Percentiles rank a stretch among this genome's conserved stretches.
phyloP scores from a whole-genome alignment of 1,140 invertebrate species.

The Drosophila asahinai region DNA sequence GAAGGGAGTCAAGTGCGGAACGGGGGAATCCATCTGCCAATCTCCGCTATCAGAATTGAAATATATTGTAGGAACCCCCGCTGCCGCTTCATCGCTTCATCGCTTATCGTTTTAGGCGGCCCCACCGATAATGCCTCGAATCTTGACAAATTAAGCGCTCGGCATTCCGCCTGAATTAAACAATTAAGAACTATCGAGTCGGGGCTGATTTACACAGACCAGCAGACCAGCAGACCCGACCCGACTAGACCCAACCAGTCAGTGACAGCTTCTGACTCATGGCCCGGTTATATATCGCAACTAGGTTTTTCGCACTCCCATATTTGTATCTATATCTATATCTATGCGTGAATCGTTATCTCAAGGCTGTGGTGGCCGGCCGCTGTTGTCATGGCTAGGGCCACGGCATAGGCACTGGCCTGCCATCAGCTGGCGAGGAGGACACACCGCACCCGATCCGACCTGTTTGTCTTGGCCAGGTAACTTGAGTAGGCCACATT shows the following conservation, averaged over 20 bases:
- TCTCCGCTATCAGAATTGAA: constrained; percentile 35
- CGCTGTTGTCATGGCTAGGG: constrained; percentile 10
- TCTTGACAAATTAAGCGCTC: constrained; percentile 53
- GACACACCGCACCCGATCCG: not conserved
- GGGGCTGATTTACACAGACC: constrained; percentile 24
- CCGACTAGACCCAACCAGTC: constrained; percentile 23
- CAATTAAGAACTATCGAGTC: constrained; percentile 38
- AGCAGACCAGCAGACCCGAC: constrained; percentile 2
- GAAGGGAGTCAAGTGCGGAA: constrained; percentile 7
- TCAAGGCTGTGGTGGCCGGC: constrained; percentile 22
- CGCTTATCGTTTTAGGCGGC: constrained; percentile 35
- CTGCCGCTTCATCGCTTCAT: constrained; percentile 27
- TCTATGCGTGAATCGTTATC: constrained; percentile 40
- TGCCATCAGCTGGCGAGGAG: constrained; percentile 34
- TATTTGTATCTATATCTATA: constrained; percentile 30
- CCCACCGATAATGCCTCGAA: constrained; percentile 40
- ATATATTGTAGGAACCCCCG: constrained; percentile 25
- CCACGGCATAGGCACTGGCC: not conserved
- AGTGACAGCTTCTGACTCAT: constrained; percentile 32
- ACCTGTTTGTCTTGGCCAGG: constrained; percentile 27
- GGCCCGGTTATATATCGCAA: constrained; percentile 27
- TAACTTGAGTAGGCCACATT: constrained; percentile 58
- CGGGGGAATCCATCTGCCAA: constrained; percentile 32
- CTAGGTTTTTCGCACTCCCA: constrained; percentile 38
- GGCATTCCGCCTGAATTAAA: constrained; percentile 45